Percentiles rank a stretch among this genome's conserved stretches.
These are phyloP conservation scores for Eucriotettix oculatus DNA, from an alignment of 2,888 invertebrate genomes.

Conservation along the genomic window DNA sequence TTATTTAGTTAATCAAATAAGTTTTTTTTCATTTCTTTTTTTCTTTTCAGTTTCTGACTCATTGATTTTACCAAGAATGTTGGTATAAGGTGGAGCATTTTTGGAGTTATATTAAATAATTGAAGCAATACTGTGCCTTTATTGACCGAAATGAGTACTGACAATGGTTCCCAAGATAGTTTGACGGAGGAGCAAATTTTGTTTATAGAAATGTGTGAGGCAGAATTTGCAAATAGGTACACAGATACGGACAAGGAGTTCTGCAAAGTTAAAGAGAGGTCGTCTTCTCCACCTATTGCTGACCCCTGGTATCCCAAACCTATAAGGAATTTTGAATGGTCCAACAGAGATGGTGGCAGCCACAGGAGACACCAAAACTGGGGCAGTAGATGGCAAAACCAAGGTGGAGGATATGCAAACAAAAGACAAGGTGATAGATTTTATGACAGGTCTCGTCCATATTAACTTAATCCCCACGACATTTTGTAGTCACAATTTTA, in stretches of 20 bases:
- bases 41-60: not conserved
- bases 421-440: not conserved
- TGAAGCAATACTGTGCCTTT: too few relatives aligned
- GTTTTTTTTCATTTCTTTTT: not conserved
- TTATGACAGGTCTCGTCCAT: not conserved
- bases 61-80: not conserved
- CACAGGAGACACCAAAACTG: not conserved
- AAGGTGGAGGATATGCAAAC: not conserved
- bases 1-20: too few relatives aligned
- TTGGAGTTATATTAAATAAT: too few relatives aligned
- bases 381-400: not conserved
- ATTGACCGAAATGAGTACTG: too few relatives aligned
- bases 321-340: conserved; percentile 11
- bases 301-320: conserved; percentile 23
- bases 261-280: conserved; percentile 22
- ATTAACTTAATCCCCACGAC: not conserved
- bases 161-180: not conserved
- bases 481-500: too few relatives aligned
- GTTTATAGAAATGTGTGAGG: conserved; percentile 26
- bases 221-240: conserved; percentile 26
- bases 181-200: conserved; percentile 24
- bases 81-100: not conserved
- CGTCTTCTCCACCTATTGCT: conserved; percentile 27
- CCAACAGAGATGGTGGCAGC: not conserved
- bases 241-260: conserved; percentile 26